Evolutionary conservation across 2,888 invertebrate species (phyloP).

Genomic region (Meta bourneti): DNA sequence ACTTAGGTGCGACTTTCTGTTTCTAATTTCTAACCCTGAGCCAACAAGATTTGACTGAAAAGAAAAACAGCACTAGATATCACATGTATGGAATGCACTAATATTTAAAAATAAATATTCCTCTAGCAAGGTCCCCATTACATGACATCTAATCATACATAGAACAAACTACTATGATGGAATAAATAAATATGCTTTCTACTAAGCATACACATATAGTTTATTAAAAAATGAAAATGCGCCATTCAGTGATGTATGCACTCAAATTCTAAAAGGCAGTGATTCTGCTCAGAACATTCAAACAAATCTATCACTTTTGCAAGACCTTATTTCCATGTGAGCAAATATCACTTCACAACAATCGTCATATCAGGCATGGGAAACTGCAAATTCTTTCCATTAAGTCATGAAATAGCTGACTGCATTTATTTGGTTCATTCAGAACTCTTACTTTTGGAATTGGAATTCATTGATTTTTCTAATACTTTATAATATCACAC

Average conservation of each 20-base stretch:
- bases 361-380: background rate
- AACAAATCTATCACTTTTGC: background rate
- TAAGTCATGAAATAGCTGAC: too few species aligned
- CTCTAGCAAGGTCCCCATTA: background rate
- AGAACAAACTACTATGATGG: background rate
- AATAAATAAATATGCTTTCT: background rate
- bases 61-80: too few species aligned
- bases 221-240: background rate
- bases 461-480: too few species aligned
- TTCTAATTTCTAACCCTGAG: too few species aligned
- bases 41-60: too few species aligned
- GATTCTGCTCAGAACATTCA: background rate
- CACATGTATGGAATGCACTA: too few species aligned
- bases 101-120: too few species aligned
- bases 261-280: background rate
- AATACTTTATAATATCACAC: too few species aligned
- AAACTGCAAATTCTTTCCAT: too few species aligned
- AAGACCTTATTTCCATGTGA: background rate
- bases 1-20: too few species aligned
- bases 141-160: background rate
- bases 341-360: conserved; percentile 35
- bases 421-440: too few species aligned
- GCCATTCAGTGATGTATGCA: background rate
- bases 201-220: background rate
- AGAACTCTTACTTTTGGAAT: too few species aligned